phyloP scores from a whole-genome alignment of 1,140 invertebrate species.

The Antheraea mylitta region DNA sequence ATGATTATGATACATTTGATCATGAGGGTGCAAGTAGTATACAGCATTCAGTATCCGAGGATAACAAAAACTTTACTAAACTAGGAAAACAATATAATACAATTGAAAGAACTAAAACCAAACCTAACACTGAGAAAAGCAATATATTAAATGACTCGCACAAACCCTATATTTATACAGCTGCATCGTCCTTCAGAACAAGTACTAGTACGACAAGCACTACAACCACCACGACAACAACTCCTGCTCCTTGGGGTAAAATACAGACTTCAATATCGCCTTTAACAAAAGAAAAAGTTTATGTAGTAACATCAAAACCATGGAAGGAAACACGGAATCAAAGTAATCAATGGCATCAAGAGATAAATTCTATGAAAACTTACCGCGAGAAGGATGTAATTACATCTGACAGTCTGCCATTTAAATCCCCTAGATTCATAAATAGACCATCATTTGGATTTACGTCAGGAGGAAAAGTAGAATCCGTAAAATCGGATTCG shows the following conservation, averaged over 20 bases:
- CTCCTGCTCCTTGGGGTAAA: slow-evolving; percentile 81
- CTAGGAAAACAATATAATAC: slow-evolving; percentile 51
- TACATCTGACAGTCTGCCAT: slow-evolving; percentile 57
- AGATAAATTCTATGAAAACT: slow-evolving; percentile 36
- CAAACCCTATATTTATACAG: slow-evolving; percentile 63
- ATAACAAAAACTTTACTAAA: slow-evolving; percentile 45
- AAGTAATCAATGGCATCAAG: slow-evolving; percentile 45
- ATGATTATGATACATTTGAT: slow-evolving; percentile 72
- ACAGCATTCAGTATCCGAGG: slow-evolving; percentile 66
- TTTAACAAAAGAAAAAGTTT: slow-evolving; percentile 87
- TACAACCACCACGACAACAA: slow-evolving; percentile 50
- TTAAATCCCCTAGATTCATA: slow-evolving; percentile 81
- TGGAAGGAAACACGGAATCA: slow-evolving; percentile 53
- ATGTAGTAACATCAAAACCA: slow-evolving; percentile 87
- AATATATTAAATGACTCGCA: slow-evolving; percentile 39
- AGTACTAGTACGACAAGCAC: slow-evolving; percentile 28
- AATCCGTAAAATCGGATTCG: slow-evolving; percentile 55
- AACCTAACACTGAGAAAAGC: slow-evolving; percentile 39
- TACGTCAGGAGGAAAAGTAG: slow-evolving; percentile 49
- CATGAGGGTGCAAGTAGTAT: slow-evolving; percentile 80
- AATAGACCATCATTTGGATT: slow-evolving; percentile 79
- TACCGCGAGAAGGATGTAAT: slow-evolving; percentile 33
- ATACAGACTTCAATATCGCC: slow-evolving; percentile 85
- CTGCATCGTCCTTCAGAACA: slow-evolving; percentile 57
- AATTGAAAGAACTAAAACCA: slow-evolving; percentile 52